Evolutionary conservation across 2,113 vertebrate genomes (phyloP), one percentile per base, ranked within the genome.

Genomic region (Ranitomeya variabilis): DNA sequence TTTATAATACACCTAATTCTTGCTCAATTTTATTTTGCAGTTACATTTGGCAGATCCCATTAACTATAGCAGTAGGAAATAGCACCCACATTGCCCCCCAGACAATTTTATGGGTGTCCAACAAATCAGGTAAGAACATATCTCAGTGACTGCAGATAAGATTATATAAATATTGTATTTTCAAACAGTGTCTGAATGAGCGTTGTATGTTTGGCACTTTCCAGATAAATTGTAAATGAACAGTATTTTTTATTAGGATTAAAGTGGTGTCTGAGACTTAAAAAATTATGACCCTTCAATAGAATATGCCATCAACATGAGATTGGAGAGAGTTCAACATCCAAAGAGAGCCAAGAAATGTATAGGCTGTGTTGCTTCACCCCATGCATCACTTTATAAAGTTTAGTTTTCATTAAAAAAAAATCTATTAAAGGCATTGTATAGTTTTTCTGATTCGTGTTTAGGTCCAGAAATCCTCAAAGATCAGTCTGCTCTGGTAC

Each of bases 41-140:
- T 94, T 97, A 97, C 91, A 96, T 96, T 93, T 99, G 98, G 98
- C 97, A 97, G 94, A 96, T 99, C 88, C 98, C 98, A 83, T 92
- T 99, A 95, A 98, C 97, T 67, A 95, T 99, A 89, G 95, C 97
- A 66, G 93, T 98, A 92, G 98, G 98, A 95, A 99, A 99, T 92
- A 92, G 93, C 87, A 97, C 96, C 91, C 91, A 95, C 87, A 93
- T 97, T 90, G 96, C 96, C 91, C 91, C 95, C 90, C 97, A 98
- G 93, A 94, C 94, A 91, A 97, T 98, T 95, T 96, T 99, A 94
- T 99, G 98, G 98, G 96, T 99, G 95, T 96, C 96, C 94, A 99
- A 99, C 94, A 97, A 94, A 95, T 97, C 97, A 96, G 98, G 98
- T 98, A 96, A 96, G 93, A 92, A 92, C 90, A 93, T 94, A 91